Evolutionary conservation across 1,140 invertebrate genomes (phyloP).

Genomic region (Mya arenaria): DNA sequence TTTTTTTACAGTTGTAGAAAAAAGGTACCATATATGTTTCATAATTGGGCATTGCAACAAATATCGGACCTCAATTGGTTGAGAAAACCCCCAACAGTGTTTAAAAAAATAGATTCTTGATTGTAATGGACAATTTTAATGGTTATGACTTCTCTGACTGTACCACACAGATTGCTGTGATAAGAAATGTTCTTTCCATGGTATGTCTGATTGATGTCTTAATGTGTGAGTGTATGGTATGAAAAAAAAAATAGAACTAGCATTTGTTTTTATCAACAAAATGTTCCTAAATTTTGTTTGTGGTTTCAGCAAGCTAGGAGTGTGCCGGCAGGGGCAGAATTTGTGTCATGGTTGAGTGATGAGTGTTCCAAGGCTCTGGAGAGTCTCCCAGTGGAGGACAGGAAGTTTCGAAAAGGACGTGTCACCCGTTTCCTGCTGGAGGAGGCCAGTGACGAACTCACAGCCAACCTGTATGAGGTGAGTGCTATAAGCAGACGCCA

Average conservation of each 20-base stretch:
- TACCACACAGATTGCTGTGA: too few species aligned
- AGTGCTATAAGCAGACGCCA: too few species aligned
- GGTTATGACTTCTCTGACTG: too few species aligned
- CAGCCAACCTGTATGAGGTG: conserved; percentile 12
- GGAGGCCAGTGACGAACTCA: conserved; percentile 38
- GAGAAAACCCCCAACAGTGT: too few species aligned
- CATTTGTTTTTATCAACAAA: neutral
- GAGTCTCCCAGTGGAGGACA: conserved; percentile 44
- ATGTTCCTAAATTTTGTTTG: neutral
- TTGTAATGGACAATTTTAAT: too few species aligned
- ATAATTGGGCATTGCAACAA: too few species aligned
- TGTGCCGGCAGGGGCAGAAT: conserved; percentile 18
- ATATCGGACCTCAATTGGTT: too few species aligned
- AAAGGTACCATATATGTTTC: too few species aligned
- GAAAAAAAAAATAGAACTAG: neutral
- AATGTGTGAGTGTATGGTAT: neutral
- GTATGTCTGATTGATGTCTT: neutral
- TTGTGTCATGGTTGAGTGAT: conserved; percentile 39
- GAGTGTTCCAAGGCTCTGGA: conserved; percentile 23
- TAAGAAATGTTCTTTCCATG: too few species aligned
- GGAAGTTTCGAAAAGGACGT: conserved; percentile 34
- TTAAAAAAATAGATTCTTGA: too few species aligned
- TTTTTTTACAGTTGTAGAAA: too few species aligned
- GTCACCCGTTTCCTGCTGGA: conserved; percentile 36
- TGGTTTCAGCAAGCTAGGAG: conserved; percentile 31